phyloP scores from a whole-genome alignment of 2,113 vertebrate genomes.

The Elachura formosa region DNA sequence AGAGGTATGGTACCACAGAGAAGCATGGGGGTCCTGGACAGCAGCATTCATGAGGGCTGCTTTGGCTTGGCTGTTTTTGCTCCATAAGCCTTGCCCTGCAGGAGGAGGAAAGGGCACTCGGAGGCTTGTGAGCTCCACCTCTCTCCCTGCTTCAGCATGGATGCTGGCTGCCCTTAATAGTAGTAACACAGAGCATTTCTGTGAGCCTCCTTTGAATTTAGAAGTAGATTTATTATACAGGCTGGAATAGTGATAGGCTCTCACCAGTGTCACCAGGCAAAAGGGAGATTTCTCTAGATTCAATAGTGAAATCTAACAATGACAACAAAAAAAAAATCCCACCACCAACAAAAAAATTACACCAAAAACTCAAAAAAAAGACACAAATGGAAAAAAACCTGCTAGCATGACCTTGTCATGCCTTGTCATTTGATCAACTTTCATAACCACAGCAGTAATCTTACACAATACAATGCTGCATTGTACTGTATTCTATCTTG shows the following conservation, averaged over 20 bases:
- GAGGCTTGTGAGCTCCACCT: neutral
- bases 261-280: neutral
- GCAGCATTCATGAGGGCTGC: neutral
- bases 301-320: neutral
- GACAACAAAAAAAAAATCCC: neutral
- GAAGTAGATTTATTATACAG: neutral
- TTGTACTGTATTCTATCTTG: neutral
- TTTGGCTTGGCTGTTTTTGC: neutral
- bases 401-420: neutral
- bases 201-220: neutral
- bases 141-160: neutral
- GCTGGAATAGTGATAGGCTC: neutral
- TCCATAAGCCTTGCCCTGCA: neutral
- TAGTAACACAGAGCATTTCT: neutral
- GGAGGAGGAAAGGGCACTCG: neutral
- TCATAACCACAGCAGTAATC: neutral
- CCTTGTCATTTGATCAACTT: neutral
- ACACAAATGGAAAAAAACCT: neutral
- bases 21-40: neutral
- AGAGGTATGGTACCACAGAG: neutral
- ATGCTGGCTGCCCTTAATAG: neutral
- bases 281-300: neutral
- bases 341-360: neutral
- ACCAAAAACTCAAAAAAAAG: neutral
- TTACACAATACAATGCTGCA: neutral